Conservation (phyloP, 2,113 vertebrate genomes). For the Perognathus longimembris region DNA sequence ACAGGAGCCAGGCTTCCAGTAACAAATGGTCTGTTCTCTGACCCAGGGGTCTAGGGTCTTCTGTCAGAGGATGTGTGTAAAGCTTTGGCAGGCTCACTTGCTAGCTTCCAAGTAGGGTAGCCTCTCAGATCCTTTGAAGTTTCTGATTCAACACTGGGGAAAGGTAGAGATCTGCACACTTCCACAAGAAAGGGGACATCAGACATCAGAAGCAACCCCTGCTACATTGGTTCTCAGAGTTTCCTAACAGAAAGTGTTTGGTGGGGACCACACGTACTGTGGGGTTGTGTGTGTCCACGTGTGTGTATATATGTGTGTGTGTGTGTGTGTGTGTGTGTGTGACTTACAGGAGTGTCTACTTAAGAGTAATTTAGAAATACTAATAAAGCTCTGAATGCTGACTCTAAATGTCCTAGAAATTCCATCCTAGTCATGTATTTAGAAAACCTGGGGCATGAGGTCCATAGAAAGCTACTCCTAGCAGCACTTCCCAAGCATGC, state of each 20-base stretch:
- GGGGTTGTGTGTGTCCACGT: too few species aligned
- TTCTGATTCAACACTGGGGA: constrained; percentile 19
- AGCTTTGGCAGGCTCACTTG: constrained; percentile 22
- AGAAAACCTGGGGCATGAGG: neutral
- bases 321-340: too few species aligned
- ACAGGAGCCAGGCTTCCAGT: constrained; percentile 44
- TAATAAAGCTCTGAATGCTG: neutral
- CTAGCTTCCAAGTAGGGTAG: constrained; percentile 35
- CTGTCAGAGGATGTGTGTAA: constrained; percentile 54
- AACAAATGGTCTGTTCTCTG: constrained; percentile 54
- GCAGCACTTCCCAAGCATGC: neutral
- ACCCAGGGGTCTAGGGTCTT: constrained; percentile 55
- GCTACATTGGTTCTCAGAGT: neutral
- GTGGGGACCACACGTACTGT: neutral
- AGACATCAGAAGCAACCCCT: neutral
- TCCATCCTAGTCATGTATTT: neutral
- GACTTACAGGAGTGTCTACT: neutral
- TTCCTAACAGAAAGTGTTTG: neutral
- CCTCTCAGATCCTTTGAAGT: constrained; percentile 20
- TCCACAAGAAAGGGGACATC: neutral
- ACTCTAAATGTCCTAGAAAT: constrained; percentile 8
- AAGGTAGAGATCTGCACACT: neutral
- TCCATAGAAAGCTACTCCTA: neutral
- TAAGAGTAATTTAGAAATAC: neutral
- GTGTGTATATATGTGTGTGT: too few species aligned